Percentiles rank a stretch among this genome's conserved stretches.
Conservation (phyloP, 2,888 invertebrate species). For the Cephonodes hylas region DNA sequence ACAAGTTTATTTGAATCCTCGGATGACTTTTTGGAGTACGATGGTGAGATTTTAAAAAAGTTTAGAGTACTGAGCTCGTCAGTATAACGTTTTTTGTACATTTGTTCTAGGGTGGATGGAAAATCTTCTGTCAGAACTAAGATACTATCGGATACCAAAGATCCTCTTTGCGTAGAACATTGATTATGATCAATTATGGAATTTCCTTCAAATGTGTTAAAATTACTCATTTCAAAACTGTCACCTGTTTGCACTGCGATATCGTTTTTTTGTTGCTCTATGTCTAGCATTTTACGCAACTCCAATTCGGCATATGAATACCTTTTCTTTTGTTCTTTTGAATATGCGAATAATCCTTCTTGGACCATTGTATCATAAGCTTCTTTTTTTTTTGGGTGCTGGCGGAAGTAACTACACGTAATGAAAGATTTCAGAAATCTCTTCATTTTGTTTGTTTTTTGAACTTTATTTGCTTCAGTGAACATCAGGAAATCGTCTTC, state of each 20-base stretch:
- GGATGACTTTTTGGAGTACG: constrained; percentile 24
- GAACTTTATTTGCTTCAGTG: neutral
- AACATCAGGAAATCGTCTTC: constrained; percentile 30
- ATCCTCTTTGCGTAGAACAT: neutral
- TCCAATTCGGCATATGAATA: constrained; percentile 58
- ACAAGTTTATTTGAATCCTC: constrained; percentile 12
- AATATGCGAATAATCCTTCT: constrained; percentile 13
- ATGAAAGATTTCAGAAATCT: constrained; percentile 12
- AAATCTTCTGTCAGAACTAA: neutral
- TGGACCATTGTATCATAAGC: constrained; percentile 11
- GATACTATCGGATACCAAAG: neutral
- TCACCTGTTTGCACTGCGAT: constrained; percentile 58
- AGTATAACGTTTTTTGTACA: neutral
- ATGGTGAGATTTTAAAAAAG: constrained; percentile 41
- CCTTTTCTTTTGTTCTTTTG: constrained; percentile 22
- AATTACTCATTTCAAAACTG: constrained; percentile 47
- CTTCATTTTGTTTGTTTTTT: neutral
- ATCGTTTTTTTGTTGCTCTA: constrained; percentile 26
- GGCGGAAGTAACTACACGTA: constrained; percentile 26
- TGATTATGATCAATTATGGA: neutral
- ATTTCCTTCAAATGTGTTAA: constrained; percentile 12
- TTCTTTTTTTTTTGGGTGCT: constrained; percentile 23
- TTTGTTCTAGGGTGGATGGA: neutral
- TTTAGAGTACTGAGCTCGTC: constrained; percentile 54
- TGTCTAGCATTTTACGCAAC: constrained; percentile 40